Percentiles rank a stretch among this genome's conserved stretches.
phyloP scores from a whole-genome alignment of 2,888 invertebrate species.

The Agrilus cyanescens region DNA sequence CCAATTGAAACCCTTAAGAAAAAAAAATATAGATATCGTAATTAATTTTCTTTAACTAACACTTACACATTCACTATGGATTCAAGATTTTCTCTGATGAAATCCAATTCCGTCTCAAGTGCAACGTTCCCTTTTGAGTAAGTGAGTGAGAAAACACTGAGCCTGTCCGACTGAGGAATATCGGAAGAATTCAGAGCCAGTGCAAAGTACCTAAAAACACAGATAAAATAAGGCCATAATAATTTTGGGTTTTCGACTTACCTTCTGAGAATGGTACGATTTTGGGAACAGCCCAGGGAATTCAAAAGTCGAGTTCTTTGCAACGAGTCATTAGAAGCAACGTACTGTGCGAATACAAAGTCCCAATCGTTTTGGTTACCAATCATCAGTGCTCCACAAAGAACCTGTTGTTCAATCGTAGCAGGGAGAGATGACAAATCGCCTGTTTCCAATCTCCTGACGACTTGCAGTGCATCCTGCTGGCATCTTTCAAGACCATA shows the following conservation, averaged over 20 bases:
- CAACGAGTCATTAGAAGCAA: neutral
- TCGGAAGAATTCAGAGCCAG: neutral
- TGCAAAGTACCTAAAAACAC: neutral
- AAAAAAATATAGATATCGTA: neutral
- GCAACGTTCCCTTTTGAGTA: slow-evolving; percentile 6
- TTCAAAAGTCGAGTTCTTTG: slow-evolving; percentile 8
- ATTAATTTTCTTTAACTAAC: neutral
- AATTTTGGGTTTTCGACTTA: neutral
- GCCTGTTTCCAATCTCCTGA: slow-evolving; percentile 29
- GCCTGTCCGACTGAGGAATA: neutral
- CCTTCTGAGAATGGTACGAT: slow-evolving; percentile 5
- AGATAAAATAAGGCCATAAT: no score
- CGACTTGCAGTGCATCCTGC: slow-evolving; percentile 32
- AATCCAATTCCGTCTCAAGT: slow-evolving; percentile 4
- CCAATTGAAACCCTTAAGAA: slow-evolving; percentile 3
- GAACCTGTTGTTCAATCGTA: slow-evolving; percentile 55
- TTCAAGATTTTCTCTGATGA: slow-evolving; percentile 5
- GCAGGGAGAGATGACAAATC: slow-evolving; percentile 35
- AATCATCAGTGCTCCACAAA: slow-evolving; percentile 57
- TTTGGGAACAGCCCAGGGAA: slow-evolving; percentile 15
- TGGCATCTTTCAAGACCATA: slow-evolving; percentile 47
- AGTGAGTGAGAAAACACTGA: neutral
- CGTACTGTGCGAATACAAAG: slow-evolving; percentile 42
- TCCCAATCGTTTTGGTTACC: slow-evolving; percentile 51
- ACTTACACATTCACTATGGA: slow-evolving; percentile 1